phyloP scores from a whole-genome alignment of 2,113 vertebrate species.

The Sterna hirundo region DNA sequence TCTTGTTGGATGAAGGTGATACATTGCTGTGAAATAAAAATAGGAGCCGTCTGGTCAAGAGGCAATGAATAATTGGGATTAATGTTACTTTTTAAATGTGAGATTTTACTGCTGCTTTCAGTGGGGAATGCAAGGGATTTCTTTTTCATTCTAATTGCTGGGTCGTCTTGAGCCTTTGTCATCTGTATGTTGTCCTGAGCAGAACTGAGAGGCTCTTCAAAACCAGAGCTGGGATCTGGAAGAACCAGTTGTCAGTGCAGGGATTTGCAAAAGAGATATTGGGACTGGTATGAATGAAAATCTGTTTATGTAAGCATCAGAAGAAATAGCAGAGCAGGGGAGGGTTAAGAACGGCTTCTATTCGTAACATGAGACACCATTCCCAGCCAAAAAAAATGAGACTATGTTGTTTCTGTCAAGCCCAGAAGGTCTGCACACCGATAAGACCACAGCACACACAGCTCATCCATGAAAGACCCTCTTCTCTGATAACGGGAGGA shows the following conservation, averaged over 20 bases:
- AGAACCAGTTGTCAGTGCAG: not conserved
- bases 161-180: not conserved
- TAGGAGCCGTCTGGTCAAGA: not conserved
- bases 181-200: not conserved
- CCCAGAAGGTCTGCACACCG: not conserved
- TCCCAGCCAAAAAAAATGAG: not conserved
- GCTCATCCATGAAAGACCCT: not conserved
- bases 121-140: not conserved
- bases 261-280: not conserved
- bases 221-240: not conserved
- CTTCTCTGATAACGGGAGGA: not conserved
- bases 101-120: not conserved
- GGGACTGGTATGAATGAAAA: not conserved
- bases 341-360: fast-evolving
- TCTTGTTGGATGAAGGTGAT: not conserved
- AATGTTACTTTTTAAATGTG: not conserved
- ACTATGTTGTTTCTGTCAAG: not conserved
- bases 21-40: not conserved
- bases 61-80: not conserved
- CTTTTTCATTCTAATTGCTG: not conserved
- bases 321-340: not conserved
- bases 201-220: not conserved
- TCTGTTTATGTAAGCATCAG: not conserved
- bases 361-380: not conserved
- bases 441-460: not conserved